phyloP scores from a whole-genome alignment of 2,888 invertebrate species.

The Liposcelis brunnea region DNA sequence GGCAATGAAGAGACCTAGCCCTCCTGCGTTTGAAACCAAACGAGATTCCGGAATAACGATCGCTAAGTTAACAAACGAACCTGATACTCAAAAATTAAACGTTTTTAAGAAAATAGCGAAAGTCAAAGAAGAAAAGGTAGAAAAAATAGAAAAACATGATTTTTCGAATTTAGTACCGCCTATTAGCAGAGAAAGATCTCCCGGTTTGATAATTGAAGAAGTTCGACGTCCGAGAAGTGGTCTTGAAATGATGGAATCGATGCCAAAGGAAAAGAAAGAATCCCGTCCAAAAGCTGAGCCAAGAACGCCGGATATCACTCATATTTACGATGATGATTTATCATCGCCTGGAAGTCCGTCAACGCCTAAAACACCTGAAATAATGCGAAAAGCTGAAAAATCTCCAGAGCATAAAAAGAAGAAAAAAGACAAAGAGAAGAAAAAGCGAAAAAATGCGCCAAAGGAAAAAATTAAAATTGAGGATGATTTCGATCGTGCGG shows the following conservation, averaged over 20 bases:
- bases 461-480: slow-evolving; percentile 14
- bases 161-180: too few species aligned
- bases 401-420: slow-evolving; percentile 28
- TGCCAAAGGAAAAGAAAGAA: slow-evolving; percentile 9
- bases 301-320: slow-evolving; percentile 12
- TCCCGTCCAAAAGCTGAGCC: slow-evolving; percentile 11
- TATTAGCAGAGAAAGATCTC: slow-evolving; percentile 23
- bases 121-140: slow-evolving; percentile 47
- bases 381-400: slow-evolving; percentile 25
- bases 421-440: slow-evolving; percentile 27
- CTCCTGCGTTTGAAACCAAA: slow-evolving; percentile 9
- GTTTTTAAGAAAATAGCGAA: slow-evolving; percentile 73
- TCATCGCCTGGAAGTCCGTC: slow-evolving; percentile 36
- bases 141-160: slow-evolving; percentile 27
- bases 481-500: slow-evolving; percentile 7
- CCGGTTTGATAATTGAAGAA: slow-evolving; percentile 29
- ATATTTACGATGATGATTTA: slow-evolving; percentile 25
- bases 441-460: slow-evolving; percentile 15
- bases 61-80: slow-evolving; percentile 54
- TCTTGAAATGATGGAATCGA: slow-evolving; percentile 4
- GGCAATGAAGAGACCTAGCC: background rate
- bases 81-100: slow-evolving; percentile 69
- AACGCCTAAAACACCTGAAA: slow-evolving; percentile 38
- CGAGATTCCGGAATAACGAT: slow-evolving; percentile 14
- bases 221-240: slow-evolving; percentile 21